These are phyloP conservation scores for Pelodytes ibericus DNA, from an alignment of 2,797 vertebrate genomes.

Conservation along the genomic window DNA sequence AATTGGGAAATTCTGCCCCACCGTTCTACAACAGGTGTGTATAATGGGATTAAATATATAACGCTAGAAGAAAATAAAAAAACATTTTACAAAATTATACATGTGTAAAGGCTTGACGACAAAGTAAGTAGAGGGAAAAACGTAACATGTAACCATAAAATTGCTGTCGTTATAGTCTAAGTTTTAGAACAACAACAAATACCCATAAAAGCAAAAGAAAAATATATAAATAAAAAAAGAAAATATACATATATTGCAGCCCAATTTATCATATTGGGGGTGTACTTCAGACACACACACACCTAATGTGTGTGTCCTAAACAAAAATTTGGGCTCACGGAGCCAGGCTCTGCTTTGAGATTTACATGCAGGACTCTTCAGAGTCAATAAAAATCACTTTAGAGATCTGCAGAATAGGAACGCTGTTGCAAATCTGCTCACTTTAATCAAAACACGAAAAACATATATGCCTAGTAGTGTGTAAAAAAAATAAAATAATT, in stretches of 20 bases:
- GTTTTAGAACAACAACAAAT: slow-evolving; percentile 11
- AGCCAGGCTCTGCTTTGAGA: slow-evolving; percentile 73
- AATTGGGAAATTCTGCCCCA: slow-evolving; percentile 66
- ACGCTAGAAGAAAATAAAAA: slow-evolving; percentile 13
- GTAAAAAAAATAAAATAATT: slow-evolving; percentile 62
- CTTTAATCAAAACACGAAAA: slow-evolving; percentile 66
- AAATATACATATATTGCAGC: slow-evolving; percentile 42
- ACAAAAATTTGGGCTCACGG: slow-evolving; percentile 62
- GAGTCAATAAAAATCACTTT: slow-evolving; percentile 65
- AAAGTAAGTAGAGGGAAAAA: not conserved
- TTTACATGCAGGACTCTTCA: slow-evolving; percentile 74
- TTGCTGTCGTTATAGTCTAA: not conserved
- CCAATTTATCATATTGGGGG: slow-evolving; percentile 55
- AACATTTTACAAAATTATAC: not conserved
- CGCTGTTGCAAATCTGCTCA: slow-evolving; percentile 71
- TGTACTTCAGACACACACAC: slow-evolving; percentile 61
- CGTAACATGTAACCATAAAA: not conserved
- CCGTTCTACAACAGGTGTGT: slow-evolving; percentile 51
- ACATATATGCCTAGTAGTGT: slow-evolving; percentile 62
- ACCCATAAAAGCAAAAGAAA: slow-evolving; percentile 27
- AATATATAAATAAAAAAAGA: slow-evolving; percentile 57
- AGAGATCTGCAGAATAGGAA: slow-evolving; percentile 68
- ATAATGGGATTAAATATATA: slow-evolving; percentile 57
- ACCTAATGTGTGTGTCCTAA: slow-evolving; percentile 64
- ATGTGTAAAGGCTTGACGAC: too few relatives aligned